These are phyloP conservation scores for Varroa destructor DNA, from an alignment of 1,140 invertebrate genomes.

Conservation along the genomic window DNA sequence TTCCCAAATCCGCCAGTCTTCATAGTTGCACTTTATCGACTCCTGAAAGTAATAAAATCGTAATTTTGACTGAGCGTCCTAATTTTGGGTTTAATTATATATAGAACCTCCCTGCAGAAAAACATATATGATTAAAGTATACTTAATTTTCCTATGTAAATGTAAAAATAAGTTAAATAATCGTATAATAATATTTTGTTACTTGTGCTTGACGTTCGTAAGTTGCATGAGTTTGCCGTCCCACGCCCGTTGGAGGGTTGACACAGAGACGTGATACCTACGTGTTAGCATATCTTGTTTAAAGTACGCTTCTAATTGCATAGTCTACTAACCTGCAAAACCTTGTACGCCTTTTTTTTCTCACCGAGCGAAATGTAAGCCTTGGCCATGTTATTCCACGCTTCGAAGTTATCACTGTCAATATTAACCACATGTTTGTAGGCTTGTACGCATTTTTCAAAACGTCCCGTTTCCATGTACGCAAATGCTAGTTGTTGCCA, in stretches of 20 bases:
- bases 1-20: constrained; percentile 94
- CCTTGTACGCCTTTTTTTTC: constrained; percentile 65
- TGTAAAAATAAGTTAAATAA: too few species aligned
- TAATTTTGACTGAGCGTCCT: constrained; percentile 28
- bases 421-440: constrained; percentile 72
- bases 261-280: too few species aligned
- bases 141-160: too few species aligned
- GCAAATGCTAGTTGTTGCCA: constrained; percentile 77
- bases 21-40: constrained; percentile 79
- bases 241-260: too few species aligned
- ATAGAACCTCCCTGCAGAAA: too few species aligned
- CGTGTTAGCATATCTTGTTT: too few species aligned
- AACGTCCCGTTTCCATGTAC: constrained; percentile 61
- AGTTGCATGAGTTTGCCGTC: too few species aligned
- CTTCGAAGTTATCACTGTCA: constrained; percentile 77
- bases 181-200: too few species aligned
- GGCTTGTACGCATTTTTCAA: constrained; percentile 63
- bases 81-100: too few species aligned
- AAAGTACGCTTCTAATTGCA: neutral
- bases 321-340: constrained; percentile 42
- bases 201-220: too few species aligned
- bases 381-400: constrained; percentile 93
- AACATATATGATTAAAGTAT: too few species aligned
- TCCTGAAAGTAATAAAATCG: constrained; percentile 48
- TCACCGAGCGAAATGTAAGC: constrained; percentile 74